Evolutionary conservation across 2,888 invertebrate species (phyloP).

Genomic region (Athalia rosae): DNA sequence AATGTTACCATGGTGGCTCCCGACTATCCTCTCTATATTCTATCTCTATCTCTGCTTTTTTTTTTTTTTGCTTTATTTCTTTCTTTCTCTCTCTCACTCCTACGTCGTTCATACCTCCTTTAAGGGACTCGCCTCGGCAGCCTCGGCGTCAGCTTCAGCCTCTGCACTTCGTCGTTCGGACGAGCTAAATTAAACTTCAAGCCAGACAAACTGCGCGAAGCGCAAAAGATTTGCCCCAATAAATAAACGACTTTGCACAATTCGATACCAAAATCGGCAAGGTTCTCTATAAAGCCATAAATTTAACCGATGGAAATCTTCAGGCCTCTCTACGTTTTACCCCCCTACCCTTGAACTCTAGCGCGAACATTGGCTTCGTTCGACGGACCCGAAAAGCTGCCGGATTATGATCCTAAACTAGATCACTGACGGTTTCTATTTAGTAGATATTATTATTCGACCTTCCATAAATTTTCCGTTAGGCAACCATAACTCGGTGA

Average conservation of each 20-base stretch:
- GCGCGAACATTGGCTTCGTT: not conserved
- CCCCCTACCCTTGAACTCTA: constrained; percentile 1
- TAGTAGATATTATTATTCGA: too few species aligned
- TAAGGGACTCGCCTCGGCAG: constrained; percentile 10
- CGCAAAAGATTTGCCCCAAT: constrained; percentile 56
- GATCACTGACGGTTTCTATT: not conserved
- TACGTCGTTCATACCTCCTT: constrained; percentile 41
- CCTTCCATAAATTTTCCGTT: too few species aligned
- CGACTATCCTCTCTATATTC: constrained; percentile 16
- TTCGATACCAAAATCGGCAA: constrained; percentile 59
- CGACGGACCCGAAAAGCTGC: constrained; percentile 1
- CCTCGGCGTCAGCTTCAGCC: not conserved
- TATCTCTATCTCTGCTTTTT: constrained; percentile 17
- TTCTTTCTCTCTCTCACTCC: constrained; percentile 17
- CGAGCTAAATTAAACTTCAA: constrained; percentile 58
- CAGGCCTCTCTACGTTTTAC: constrained; percentile 18
- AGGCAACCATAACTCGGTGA: too few species aligned
- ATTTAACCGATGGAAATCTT: constrained; percentile 49
- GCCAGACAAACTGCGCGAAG: constrained; percentile 54
- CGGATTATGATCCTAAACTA: not conserved
- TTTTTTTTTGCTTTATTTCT: constrained; percentile 11
- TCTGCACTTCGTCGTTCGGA: constrained; percentile 28
- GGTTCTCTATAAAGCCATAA: constrained; percentile 58
- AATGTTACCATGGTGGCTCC: constrained; percentile 42
- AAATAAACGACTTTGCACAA: constrained; percentile 60